Evolutionary conservation across 2,888 invertebrate genomes (phyloP), one percentile per base, ranked within the genome.

Genomic region (Clusia tigrina): DNA sequence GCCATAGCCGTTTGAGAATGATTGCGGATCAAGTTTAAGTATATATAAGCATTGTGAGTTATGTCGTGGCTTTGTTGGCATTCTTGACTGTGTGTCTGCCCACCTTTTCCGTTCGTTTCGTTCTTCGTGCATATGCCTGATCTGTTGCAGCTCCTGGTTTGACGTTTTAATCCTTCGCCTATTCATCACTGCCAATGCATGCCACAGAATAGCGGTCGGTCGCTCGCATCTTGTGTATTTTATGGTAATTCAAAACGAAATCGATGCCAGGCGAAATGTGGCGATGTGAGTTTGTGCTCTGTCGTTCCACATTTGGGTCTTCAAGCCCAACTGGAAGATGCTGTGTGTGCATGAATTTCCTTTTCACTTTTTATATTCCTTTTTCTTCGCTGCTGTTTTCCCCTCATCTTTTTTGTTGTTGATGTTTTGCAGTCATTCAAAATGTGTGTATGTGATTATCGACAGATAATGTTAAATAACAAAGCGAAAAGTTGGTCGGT

Each of bases 221-320:
- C 64, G 23, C 60, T 63, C 64, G 60, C 57, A 65, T 66, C 69
- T 71, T 67, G 71, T 73, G 71, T 72, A 70, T 65, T 68, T 75
- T 77, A 78, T 78, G 78, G 78, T 76, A 76, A 76, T 76, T 72
- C 75, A 67, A 69, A 72, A 75, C 71, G 69, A 67, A 67, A 71
- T 66, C 74, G 74, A 76, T 77, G 75, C n/a, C 12, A 42, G 42
- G n/a, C 42, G n/a, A 71, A 72, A 75, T 75, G 74, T 74, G 75
- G 66, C 71, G 67, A 67, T 69, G 69, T 69, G 67, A 66, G 63
- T 64, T 67, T 66, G 42, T 32, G 38, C 25, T 12, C 56, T 54
- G 54, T 55, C 59, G 59, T 25, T 51, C 12, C 25, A 52, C 52
- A 63, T 55, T 63, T 32, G 54, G 22, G 54, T 17, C 3, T 42